Base-by-base conservation (phyloP, 2,113 vertebrate genomes). In the Nerophis ophidion region DNA sequence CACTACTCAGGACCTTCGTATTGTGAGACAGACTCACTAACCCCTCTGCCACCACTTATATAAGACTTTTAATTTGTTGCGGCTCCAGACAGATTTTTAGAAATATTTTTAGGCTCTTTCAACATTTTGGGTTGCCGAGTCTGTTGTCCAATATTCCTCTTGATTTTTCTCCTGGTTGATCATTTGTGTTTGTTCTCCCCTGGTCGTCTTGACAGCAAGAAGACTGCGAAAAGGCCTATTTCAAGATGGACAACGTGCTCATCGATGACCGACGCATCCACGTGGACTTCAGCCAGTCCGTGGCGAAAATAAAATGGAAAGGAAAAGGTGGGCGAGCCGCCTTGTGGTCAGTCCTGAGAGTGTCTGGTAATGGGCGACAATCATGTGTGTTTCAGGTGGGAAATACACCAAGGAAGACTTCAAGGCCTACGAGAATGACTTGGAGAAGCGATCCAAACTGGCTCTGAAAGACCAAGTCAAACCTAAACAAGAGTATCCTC, bases 171-270 rank as follows among this genome's bases (percentile, higher is more conserved):
- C 4, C 14, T 45, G 1, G 48, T 3, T 57, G 5, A 34, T 8
- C 26, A 26, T 26, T 26, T 26, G 26, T 26, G 4, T 26, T 26
- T 26, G 26, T 4, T 26, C 44, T 1, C 5, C 0, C 0, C 35
- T 49, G 5, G 5, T 47, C 57, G 16, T 52, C 13, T 71, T 40
- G 12, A 36, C 72, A 87, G 85, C 65, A 87, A 72, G 95, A 98
- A 80, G 96, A 99, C 66, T 99, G 97, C 84, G 97, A 98, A 80
- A 98, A 97, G 84, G 96, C 96, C 0, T 99, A 92, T 77, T 98
- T 99, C 77, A 98, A 97, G 83, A 99, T 99, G 97, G 96, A 98
- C 87, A 99, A 99, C 0, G 96, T 99, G 13, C 91, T 99, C 61
- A 98, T 98, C 59, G 97, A 99, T 55, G 97, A 99, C 76, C 88